Evolutionary conservation across 2,888 invertebrate genomes (phyloP), one percentile per base, ranked within the genome.

Genomic region (Amphipoea oculea): DNA sequence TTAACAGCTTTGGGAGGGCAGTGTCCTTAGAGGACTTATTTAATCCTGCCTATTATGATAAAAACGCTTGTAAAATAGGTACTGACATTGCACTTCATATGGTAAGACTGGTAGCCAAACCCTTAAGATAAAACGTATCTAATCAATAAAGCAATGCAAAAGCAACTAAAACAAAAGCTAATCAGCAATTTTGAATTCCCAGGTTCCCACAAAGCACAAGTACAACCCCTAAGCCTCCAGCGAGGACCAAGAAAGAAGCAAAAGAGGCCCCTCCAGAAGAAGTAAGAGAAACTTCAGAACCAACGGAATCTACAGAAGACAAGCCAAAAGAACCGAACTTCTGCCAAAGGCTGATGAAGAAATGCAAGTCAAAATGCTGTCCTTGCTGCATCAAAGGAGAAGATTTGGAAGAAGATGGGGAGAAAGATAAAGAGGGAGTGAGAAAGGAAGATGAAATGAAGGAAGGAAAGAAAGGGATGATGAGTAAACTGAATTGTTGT

Each of bases 181-280:
- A 81, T 63, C 6, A 5, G 20, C 9, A 51, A 45, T 29, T n/a
- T 63, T 57, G 12, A 72, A 69, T 48, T 69, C 71, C 20, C 93
- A 97, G 97, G 90, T 96, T 97, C 70, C 96, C 96, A 0, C 96
- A 96, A 94, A 96, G 96, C 89, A 96, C 96, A 1, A 95, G 96
- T 79, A 96, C 96, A 0, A 96, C 96, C 7, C 97, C 96, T 0
- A 96, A 95, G 82, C 97, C 97, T 12, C 96, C 96, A 2, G 95
- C 94, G 2, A 90, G 96, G 76, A 90, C 93, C n/a, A 93, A 94
- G 82, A 92, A 91, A 81, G 93, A 94, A 83, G 88, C 91, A 51
- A 94, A 93, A 86, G 92, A 92, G 76, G 92, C 81, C 2, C 77
- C 84, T 42, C 57, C 86, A 14, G 81, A 89, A 6, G 90, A 79